These are phyloP conservation scores for Trichogramma pretiosum DNA, from an alignment of 1,140 invertebrate species.

Conservation along the genomic window DNA sequence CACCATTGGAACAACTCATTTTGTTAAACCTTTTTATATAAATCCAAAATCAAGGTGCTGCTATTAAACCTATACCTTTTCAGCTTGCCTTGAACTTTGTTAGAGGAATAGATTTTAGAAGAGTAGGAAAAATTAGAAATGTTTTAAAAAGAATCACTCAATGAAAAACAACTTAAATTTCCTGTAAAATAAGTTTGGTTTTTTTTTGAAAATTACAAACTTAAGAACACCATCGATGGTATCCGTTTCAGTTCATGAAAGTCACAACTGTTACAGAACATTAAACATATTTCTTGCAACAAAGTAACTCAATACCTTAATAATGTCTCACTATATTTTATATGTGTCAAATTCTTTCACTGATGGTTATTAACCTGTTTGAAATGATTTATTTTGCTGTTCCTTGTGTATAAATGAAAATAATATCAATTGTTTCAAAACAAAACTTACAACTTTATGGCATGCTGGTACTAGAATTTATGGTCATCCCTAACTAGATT, in stretches of 20 bases:
- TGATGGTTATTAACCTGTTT: too few species aligned
- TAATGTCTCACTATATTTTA: too few species aligned
- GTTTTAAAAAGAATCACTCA: constrained; percentile 4
- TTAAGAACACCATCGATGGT: too few species aligned
- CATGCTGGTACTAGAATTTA: constrained; percentile 18
- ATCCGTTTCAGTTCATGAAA: too few species aligned
- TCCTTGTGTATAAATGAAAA: constrained; percentile 9
- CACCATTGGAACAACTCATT: constrained; percentile 33
- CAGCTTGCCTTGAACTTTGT: constrained; percentile 33
- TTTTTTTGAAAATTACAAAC: constrained; percentile 9
- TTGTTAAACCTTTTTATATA: constrained; percentile 32
- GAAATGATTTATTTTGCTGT: too few species aligned
- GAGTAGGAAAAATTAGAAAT: constrained; percentile 23
- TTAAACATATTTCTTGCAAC: too few species aligned
- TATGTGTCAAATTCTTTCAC: too few species aligned
- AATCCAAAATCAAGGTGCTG: constrained; percentile 36
- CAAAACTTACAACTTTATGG: constrained; percentile 13
- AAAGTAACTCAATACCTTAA: too few species aligned
- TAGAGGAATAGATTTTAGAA: constrained; percentile 21
- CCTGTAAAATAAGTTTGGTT: too few species aligned
- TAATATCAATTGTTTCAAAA: too few species aligned
- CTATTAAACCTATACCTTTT: constrained; percentile 29
- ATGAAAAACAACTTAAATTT: too few species aligned
- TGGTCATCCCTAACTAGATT: constrained; percentile 20
- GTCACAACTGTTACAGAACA: too few species aligned